Evolutionary conservation across 1,140 invertebrate genomes (phyloP).

Genomic region (Hypothenemus hampei): DNA sequence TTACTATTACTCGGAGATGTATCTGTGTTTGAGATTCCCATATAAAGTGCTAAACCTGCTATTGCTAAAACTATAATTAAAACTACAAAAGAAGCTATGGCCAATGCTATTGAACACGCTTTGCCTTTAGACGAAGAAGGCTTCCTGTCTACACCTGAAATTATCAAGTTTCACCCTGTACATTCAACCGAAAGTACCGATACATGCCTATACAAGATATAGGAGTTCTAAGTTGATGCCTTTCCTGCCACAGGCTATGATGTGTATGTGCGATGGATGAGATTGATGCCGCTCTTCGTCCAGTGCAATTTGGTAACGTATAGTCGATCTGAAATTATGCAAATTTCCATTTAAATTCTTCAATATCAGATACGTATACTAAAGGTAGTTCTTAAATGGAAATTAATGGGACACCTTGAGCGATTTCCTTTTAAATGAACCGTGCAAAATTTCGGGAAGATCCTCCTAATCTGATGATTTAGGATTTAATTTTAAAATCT

Average conservation of each 20-base stretch:
- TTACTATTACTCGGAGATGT: constrained; percentile 45
- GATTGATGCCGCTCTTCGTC: constrained; percentile 33
- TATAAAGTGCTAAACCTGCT: constrained; percentile 69
- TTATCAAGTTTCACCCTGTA: not conserved
- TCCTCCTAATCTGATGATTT: constrained; percentile 3
- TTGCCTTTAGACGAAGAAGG: constrained; percentile 46
- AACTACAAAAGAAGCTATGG: constrained; percentile 62
- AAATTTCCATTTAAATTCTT: constrained; percentile 24
- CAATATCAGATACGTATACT: constrained; percentile 8
- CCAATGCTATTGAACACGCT: constrained; percentile 60
- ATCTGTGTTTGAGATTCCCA: constrained; percentile 58
- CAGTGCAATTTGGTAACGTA: constrained; percentile 31
- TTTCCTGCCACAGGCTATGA: constrained; percentile 34
- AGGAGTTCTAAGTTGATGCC: constrained; percentile 21
- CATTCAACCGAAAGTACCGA: not conserved
- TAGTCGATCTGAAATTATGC: constrained; percentile 40
- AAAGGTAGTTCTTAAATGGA: constrained; percentile 15
- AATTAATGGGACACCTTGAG: constrained; percentile 27
- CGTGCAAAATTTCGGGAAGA: constrained; percentile 9
- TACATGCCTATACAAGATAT: constrained; percentile 23
- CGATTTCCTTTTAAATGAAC: constrained; percentile 8
- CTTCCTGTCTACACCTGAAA: constrained; percentile 19
- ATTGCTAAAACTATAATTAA: constrained; percentile 66
- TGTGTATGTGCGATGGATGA: constrained; percentile 27
- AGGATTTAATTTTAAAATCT: constrained; percentile 1